Percentiles rank a stretch among this genome's conserved stretches.
Evolutionary conservation across 2,113 vertebrate species (phyloP).

Genomic region (Vicugna pacos): DNA sequence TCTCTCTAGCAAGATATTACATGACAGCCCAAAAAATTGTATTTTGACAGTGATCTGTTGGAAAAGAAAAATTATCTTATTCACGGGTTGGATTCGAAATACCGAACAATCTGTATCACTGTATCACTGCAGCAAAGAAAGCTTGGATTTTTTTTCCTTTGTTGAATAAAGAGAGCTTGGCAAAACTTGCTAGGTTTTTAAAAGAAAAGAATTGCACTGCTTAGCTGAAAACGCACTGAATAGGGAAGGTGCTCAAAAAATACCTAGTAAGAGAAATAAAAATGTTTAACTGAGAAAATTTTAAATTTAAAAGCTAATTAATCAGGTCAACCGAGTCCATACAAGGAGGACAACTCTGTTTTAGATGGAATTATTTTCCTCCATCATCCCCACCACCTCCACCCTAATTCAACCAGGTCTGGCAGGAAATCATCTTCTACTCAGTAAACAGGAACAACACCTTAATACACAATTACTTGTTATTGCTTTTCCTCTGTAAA

Average conservation of each 20-base stretch:
- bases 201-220: neutral
- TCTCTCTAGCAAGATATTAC: slow-evolving; percentile 35
- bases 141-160: neutral
- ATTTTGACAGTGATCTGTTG: slow-evolving; percentile 54
- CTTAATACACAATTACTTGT: slow-evolving; percentile 49
- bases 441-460: neutral
- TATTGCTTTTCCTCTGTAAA: slow-evolving; percentile 58
- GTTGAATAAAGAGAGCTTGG: neutral
- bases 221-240: slow-evolving; percentile 17
- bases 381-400: neutral
- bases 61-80: slow-evolving; percentile 47
- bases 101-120: neutral
- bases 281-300: slow-evolving; percentile 18
- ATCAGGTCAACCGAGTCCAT: neutral
- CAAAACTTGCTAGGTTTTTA: neutral
- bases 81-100: slow-evolving; percentile 40
- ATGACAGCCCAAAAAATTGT: slow-evolving; percentile 9
- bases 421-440: neutral
- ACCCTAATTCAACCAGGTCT: neutral
- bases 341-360: neutral
- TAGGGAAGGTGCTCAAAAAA: neutral
- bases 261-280: neutral
- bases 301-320: neutral
- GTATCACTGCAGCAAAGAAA: neutral
- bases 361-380: neutral